Evolutionary conservation across 2,113 vertebrate species (phyloP).

Genomic region (Glareola pratincola): DNA sequence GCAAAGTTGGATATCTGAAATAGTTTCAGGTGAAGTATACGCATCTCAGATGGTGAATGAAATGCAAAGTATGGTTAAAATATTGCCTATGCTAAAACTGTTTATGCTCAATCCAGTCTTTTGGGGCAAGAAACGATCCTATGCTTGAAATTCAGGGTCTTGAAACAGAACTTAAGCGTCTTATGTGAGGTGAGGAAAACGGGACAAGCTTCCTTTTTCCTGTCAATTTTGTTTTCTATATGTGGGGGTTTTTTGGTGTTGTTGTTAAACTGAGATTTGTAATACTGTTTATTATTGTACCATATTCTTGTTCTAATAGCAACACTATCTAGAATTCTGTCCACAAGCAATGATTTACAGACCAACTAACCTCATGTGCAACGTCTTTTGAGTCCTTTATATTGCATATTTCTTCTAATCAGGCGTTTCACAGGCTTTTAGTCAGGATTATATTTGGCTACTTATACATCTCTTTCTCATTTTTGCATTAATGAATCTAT

Average conservation of each 20-base stretch:
- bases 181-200: background rate
- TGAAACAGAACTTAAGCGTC: rapidly evolving
- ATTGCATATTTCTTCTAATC: background rate
- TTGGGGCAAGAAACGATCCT: background rate
- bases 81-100: background rate
- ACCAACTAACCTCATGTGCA: background rate
- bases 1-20: background rate
- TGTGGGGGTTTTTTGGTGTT: background rate
- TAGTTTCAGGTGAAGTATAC: background rate
- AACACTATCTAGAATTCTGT: background rate
- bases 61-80: background rate
- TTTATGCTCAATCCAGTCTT: background rate
- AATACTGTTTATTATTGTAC: background rate
- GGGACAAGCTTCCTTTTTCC: background rate
- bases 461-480: background rate
- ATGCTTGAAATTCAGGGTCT: background rate
- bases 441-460: background rate
- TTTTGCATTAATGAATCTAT: background rate
- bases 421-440: background rate
- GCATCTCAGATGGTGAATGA: background rate
- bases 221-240: background rate
- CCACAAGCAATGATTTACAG: background rate
- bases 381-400: background rate
- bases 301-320: background rate
- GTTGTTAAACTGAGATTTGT: background rate